Percentiles rank a stretch among this genome's conserved stretches.
phyloP scores from a whole-genome alignment of 2,797 vertebrate genomes.

The Chrosomus eos region DNA sequence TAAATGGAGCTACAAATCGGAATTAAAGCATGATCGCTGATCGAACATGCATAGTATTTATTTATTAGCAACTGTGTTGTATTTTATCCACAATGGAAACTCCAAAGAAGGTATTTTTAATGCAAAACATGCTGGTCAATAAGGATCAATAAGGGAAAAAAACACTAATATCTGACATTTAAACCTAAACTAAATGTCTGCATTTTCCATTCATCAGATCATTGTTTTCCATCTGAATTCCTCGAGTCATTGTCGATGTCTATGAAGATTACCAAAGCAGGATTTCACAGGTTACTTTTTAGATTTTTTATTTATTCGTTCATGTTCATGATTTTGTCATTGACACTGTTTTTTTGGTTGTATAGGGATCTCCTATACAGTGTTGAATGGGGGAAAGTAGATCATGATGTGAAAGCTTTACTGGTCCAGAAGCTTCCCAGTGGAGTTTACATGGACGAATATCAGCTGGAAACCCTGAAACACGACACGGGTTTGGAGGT shows the following conservation, averaged over 20 bases:
- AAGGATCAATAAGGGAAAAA: not conserved
- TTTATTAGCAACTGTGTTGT: conserved; percentile 3
- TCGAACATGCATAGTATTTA: conserved; percentile 4
- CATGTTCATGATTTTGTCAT: not conserved
- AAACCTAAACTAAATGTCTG: not conserved
- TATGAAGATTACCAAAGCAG: conserved; percentile 82
- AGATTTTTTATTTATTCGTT: not conserved
- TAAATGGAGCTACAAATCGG: not conserved
- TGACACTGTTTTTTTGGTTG: not conserved
- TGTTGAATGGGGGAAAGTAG: conserved; percentile 71
- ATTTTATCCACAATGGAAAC: not conserved
- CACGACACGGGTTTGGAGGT: conserved; percentile 82
- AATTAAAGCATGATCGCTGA: not conserved
- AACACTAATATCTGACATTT: not conserved
- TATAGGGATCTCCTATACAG: conserved; percentile 83
- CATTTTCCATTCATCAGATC: conserved; percentile 64
- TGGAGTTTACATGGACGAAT: conserved; percentile 89
- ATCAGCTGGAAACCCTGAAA: conserved; percentile 82
- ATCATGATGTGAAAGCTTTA: conserved; percentile 71
- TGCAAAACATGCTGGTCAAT: no score
- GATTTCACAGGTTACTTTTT: conserved; percentile 87
- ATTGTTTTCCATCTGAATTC: conserved; percentile 62
- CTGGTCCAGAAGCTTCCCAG: conserved; percentile 78
- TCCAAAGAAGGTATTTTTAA: conserved; percentile 31
- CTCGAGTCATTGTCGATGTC: conserved; percentile 72